Conservation (phyloP, 2,113 vertebrate species). For the Natator depressus region DNA sequence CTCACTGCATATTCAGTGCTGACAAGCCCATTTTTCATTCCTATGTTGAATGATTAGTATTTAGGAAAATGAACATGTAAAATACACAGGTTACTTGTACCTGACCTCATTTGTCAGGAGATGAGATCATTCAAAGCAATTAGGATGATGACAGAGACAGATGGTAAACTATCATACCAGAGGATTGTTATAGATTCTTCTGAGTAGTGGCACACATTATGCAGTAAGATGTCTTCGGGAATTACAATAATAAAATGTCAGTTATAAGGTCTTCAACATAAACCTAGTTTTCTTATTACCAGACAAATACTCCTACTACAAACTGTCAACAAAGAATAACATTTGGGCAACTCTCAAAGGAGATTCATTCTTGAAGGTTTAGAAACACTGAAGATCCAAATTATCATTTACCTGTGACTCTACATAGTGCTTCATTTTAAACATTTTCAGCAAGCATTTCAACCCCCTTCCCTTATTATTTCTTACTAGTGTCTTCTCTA, state of each 20-base stretch:
- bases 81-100: background rate
- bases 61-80: conserved; percentile 47
- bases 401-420: background rate
- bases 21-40: conserved; percentile 47
- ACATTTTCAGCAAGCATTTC: background rate
- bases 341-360: background rate
- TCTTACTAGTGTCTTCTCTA: background rate
- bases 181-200: conserved; percentile 11
- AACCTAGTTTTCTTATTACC: background rate
- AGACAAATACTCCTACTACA: background rate
- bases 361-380: background rate
- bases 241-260: background rate
- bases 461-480: background rate
- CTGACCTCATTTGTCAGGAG: conserved; percentile 40
- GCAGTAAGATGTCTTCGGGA: background rate
- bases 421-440: background rate
- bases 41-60: conserved; percentile 13
- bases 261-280: background rate
- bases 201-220: background rate
- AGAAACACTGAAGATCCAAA: background rate
- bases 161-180: background rate
- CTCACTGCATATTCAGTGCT: background rate
- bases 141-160: conserved; percentile 37
- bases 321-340: background rate
- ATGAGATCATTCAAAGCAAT: conserved; percentile 34